Base-by-base conservation (phyloP, 2,797 vertebrate species). In the Arrhamphus sclerolepis region DNA sequence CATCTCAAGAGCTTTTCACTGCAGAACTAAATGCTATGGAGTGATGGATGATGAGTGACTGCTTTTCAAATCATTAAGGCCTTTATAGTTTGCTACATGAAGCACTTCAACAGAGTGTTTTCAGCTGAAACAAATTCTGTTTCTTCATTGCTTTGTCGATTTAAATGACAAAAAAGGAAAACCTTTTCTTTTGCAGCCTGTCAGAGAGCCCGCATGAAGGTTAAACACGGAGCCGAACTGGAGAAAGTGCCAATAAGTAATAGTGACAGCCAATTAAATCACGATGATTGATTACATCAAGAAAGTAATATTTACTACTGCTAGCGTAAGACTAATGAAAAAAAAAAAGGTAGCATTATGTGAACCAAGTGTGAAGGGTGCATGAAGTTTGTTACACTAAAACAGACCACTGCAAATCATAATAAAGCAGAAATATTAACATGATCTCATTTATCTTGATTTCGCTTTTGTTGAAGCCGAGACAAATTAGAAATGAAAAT, bases 51-150 rank as follows among this genome's bases (percentile, higher is more conserved):
- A 24, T 3, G 50, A 87, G 62, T 31, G 54, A 64, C 72, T 66
- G 69, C 59, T 56, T 84, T 65, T 78, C 46, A 74, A 34, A 43
- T 77, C 62, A 49, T 72, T 75, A 83, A 85, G 81, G 81, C 74
- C 62, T 79, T 84, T 70, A 63, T 43, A 72, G 59, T 84, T 79
- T 82, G 83, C 86, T 87, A 86, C 87, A 79, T 87, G 71, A 67
- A 19, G 77, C 49, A 48, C 55, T 57, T 64, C 20, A 65, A 70
- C 34, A 74, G 39, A 70, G 60, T 21, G 6, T 67, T 71, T 77
- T 65, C 22, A 43, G 42, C 29, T 65, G 17, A 42, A 7, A 49
- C 71, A 16, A 52, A 66, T 78, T 68, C 41, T 41, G 40, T 47
- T 34, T 54, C 55, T 62, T 69, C 41, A 47, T 38, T 11, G 3